phyloP scores from a whole-genome alignment of 92 coral and sea anemone species.

The Actinernus sp. region DNA sequence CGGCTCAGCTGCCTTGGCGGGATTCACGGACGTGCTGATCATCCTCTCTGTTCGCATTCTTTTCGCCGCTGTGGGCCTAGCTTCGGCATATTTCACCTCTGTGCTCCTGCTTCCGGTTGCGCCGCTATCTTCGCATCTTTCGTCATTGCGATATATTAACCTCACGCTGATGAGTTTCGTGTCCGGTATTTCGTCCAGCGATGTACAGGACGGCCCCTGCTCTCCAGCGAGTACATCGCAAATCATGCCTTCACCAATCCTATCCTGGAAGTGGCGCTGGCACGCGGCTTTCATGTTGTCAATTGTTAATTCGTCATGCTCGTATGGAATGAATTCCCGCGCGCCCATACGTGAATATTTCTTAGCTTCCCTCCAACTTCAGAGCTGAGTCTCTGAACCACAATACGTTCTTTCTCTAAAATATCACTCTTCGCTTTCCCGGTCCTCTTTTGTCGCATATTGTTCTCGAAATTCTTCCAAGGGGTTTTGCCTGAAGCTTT shows the following conservation, averaged over 20 bases:
- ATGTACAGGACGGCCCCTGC: conserved; percentile 46
- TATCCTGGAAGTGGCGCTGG: not conserved
- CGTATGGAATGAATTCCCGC: conserved; percentile 3
- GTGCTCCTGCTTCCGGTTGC: too few species aligned
- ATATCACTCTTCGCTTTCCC: not conserved
- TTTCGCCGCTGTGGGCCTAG: not conserved
- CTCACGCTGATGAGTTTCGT: conserved; percentile 48
- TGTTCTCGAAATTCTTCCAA: not conserved
- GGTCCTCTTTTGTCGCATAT: not conserved
- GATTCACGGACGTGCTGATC: not conserved
- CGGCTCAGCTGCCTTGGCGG: not conserved
- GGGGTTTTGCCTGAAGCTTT: not conserved
- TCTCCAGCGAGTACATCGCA: conserved; percentile 31
- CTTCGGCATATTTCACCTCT: not conserved
- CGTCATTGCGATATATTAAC: conserved; percentile 19
- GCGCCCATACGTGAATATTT: not conserved
- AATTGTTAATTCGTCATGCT: not conserved
- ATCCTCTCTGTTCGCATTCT: not conserved
- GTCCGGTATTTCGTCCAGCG: conserved; percentile 45
- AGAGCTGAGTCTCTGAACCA: not conserved
- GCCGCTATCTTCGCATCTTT: not conserved
- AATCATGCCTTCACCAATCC: not conserved
- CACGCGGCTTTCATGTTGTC: conserved; percentile 8
- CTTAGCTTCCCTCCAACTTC: not conserved
- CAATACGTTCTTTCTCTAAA: not conserved